phyloP scores from a whole-genome alignment of 1,140 invertebrate genomes.

The Mylabris phalerata region DNA sequence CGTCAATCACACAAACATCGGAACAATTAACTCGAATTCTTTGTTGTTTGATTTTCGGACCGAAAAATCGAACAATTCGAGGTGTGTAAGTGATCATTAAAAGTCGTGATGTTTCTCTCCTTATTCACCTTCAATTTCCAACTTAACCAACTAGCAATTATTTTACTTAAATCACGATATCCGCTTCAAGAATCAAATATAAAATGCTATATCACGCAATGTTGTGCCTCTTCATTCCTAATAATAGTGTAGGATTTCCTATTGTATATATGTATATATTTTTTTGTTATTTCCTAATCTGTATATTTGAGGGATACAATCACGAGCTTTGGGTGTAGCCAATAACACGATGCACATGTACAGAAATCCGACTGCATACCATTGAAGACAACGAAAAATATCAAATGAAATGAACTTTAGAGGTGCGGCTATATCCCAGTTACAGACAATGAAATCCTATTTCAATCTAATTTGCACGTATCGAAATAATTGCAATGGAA shows the following conservation, averaged over 20 bases:
- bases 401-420: not conserved
- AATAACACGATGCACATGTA: not conserved
- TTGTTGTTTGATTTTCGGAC: not conserved
- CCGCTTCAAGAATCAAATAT: no score
- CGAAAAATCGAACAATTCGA: not conserved
- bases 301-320: not conserved
- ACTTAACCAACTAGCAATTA: no score
- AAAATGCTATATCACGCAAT: no score
- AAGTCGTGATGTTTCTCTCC: not conserved
- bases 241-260: slow-evolving; percentile 1
- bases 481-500: no score
- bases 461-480: no score
- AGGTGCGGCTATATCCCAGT: no score
- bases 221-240: no score
- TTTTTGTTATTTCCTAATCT: not conserved
- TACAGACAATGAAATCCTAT: no score
- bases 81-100: no score
- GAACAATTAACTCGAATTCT: not conserved
- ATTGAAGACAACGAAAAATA: not conserved
- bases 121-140: no score
- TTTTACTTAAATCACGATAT: no score
- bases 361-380: not conserved
- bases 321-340: not conserved
- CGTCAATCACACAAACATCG: not conserved
- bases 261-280: not conserved